phyloP scores from a whole-genome alignment of 2,888 invertebrate genomes.

The Cryptophagus acutangulus region DNA sequence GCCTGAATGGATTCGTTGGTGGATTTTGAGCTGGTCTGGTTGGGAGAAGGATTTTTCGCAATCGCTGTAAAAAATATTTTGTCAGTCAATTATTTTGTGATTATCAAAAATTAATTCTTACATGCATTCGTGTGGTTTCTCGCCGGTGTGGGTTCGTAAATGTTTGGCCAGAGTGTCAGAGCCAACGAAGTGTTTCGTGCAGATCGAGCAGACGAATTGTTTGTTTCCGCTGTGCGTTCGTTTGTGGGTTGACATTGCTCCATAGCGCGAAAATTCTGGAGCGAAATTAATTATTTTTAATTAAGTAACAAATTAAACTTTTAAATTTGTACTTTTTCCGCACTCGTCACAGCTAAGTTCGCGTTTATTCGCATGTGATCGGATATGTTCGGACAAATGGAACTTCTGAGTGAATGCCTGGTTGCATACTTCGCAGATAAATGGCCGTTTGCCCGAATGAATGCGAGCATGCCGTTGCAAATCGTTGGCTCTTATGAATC shows the following conservation, averaged over 20 bases:
- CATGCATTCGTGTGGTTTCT: constrained; percentile 13
- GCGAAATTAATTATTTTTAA: too few relatives aligned
- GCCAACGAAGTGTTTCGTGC: constrained; percentile 14
- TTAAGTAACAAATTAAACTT: neutral
- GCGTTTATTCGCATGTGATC: constrained; percentile 20
- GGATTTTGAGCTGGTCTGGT: constrained; percentile 28
- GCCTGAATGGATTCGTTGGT: constrained; percentile 30
- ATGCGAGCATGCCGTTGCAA: constrained; percentile 24
- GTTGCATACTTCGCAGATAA: constrained; percentile 27
- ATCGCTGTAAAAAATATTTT: too few relatives aligned
- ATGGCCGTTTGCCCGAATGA: constrained; percentile 31
- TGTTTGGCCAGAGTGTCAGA: constrained; percentile 15
- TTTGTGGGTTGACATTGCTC: constrained; percentile 10
- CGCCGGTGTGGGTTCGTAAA: constrained; percentile 12
- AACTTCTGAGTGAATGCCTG: constrained; percentile 31
- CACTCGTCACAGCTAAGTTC: constrained; percentile 10
- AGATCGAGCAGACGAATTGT: constrained; percentile 14
- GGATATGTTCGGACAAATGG: constrained; percentile 30
- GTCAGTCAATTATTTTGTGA: too few relatives aligned
- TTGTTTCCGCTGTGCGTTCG: constrained; percentile 6
- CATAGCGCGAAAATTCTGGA: constrained; percentile 16
- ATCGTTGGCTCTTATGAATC: constrained; percentile 29
- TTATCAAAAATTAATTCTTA: constrained; percentile 3
- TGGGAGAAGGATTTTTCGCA: neutral
- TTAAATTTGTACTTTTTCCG: constrained; percentile 12